Base-by-base conservation (phyloP, 2,113 vertebrate genomes). In the Lophotis ruficrista region DNA sequence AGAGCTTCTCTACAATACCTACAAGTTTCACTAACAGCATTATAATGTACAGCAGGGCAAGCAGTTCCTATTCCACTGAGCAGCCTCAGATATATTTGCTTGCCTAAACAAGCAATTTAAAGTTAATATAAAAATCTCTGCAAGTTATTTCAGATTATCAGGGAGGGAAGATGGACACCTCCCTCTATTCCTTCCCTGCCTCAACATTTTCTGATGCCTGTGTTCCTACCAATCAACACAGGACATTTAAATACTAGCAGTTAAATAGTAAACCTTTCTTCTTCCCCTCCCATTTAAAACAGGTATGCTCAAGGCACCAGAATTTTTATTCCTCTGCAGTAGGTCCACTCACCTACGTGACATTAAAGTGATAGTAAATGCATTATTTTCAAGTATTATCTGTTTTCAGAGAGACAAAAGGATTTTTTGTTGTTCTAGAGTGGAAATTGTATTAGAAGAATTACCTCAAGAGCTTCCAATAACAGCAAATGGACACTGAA, bases 161-260 rank as follows among this genome's bases (percentile, higher is more conserved):
- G 5, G 3, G 16, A 6, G 3, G 7, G 5, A 27, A 57, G 25
- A 71, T 4, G 3, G n/a, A 72, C 15, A 62, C 4, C 2, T 43
- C 66, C 10, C 41, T 66, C n/a, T 57, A 5, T 56, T 1, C 37
- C 13, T 54, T n/a, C 14, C 5, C 13, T 24, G 24, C 12, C 28
- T 9, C 37, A n/a, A 12, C 16, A 51, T 41, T 54, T 87, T 64
- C 38, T 53, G 18, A 71, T 76, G 35, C 9, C 30, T 38, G 4
- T 18, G 31, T 38, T 81, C 37, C 27, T 27, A 68, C 2, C 22
- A 82, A 38, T 66, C 30, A 48, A 64, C 33, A 51, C 0, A 65
- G 27, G 24, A 24, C 17, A 61, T 28, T 93, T 64, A 65, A 66
- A 77, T 14, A 56, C 6, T 5, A 60, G 10, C 6, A 91, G 35